A percentile compares a stretch with the other conserved stretches of the same genome.
phyloP scores from a whole-genome alignment of 2,888 invertebrate genomes.

The Eupeodes luniger region DNA sequence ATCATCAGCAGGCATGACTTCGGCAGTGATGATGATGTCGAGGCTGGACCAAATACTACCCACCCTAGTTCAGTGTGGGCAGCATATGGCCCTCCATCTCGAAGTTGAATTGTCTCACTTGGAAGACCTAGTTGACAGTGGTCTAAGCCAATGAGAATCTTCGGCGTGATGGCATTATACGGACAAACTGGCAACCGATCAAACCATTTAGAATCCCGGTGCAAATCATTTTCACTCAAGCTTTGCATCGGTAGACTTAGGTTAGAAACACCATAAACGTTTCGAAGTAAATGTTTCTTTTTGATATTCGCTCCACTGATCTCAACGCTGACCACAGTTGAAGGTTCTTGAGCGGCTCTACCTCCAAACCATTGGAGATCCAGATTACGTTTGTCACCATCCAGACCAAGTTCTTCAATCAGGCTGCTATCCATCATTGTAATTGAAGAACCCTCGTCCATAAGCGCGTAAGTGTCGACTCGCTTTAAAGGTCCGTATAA shows the following conservation, averaged over 20 bases:
- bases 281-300: conserved; percentile 4
- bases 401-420: conserved; percentile 49
- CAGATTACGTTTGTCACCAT: conserved; percentile 37
- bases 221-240: conserved; percentile 30
- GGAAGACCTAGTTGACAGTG: conserved; percentile 53
- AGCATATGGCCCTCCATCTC: conserved; percentile 55
- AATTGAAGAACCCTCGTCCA: conserved; percentile 70
- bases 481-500: conserved; percentile 47
- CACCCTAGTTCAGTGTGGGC: conserved; percentile 66
- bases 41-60: conserved; percentile 60
- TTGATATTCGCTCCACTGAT: conserved; percentile 47
- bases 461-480: conserved; percentile 43
- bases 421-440: conserved; percentile 58
- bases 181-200: conserved; percentile 22
- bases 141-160: conserved; percentile 51
- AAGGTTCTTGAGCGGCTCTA: conserved; percentile 45
- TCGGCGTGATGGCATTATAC: conserved; percentile 42
- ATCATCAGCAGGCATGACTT: conserved; percentile 25
- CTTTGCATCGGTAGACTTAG: conserved; percentile 42
- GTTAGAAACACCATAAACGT: conserved; percentile 27
- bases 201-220: conserved; percentile 12
- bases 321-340: conserved; percentile 55
- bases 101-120: conserved; percentile 25
- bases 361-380: conserved; percentile 65
- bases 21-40: conserved; percentile 1